These are phyloP conservation scores for Hiodon alosoides DNA, from an alignment of 2,113 vertebrate species.

Conservation along the genomic window DNA sequence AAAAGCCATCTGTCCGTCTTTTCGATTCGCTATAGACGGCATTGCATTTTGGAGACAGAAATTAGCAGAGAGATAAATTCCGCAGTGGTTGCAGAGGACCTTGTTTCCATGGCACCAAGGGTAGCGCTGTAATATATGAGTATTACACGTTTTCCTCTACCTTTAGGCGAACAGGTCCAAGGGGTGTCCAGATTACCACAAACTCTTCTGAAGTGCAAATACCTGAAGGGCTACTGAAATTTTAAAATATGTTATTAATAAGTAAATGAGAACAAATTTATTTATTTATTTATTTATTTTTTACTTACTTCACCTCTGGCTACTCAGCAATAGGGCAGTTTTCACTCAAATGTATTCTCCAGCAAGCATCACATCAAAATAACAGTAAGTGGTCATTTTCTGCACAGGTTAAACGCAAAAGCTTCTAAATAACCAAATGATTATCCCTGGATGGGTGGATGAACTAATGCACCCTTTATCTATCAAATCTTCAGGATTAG, in stretches of 20 bases:
- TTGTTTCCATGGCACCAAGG: conserved; percentile 15
- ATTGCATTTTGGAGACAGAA: conserved; percentile 15
- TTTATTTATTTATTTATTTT: not conserved
- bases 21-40: conserved; percentile 5
- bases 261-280: not conserved
- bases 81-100: conserved; percentile 2
- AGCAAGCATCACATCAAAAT: not conserved
- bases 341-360: not conserved
- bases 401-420: not conserved
- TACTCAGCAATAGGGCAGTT: not conserved
- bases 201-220: not conserved
- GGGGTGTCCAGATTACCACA: conserved; percentile 7
- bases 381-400: not conserved
- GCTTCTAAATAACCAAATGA: not conserved
- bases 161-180: conserved; percentile 3
- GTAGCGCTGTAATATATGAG: not conserved
- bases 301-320: not conserved
- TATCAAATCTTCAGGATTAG: not conserved
- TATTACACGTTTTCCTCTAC: conserved; percentile 4
- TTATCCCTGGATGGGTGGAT: not conserved
- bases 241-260: not conserved
- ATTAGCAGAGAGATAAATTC: conserved; percentile 21
- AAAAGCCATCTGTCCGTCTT: conserved; percentile 25
- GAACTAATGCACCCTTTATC: not conserved
- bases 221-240: not conserved